Evolutionary conservation across 2,797 vertebrate genomes (phyloP).

Genomic region (Echeneis naucrates): DNA sequence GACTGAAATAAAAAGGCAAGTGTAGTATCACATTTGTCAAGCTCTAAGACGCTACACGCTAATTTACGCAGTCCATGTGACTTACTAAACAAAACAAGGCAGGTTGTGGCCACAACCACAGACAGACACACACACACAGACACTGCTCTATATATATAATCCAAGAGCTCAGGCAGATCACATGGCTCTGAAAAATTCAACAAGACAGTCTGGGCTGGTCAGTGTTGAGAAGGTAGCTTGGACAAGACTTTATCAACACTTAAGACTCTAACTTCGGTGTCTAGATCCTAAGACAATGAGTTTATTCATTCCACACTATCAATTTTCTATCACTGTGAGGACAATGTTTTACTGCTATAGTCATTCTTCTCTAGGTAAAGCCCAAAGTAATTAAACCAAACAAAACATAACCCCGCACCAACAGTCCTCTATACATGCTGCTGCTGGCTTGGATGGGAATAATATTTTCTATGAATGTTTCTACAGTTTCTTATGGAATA

Average conservation of each 20-base stretch:
- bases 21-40: constrained; percentile 41
- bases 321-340: background rate
- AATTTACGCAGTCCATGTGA: constrained; percentile 44
- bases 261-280: constrained; percentile 36
- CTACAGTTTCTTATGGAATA: background rate
- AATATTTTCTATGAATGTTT: background rate
- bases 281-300: constrained; percentile 6
- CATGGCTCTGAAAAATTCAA: constrained; percentile 84
- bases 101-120: background rate
- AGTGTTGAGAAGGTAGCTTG: constrained; percentile 32
- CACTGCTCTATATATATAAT: constrained; percentile 73
- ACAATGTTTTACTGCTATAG: background rate
- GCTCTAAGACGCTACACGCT: constrained; percentile 24
- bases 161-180: constrained; percentile 69
- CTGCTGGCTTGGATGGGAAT: background rate
- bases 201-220: constrained; percentile 63
- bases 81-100: constrained; percentile 18
- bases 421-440: background rate
- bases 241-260: constrained; percentile 58
- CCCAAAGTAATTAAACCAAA: background rate
- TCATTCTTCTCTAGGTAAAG: constrained; percentile 10
- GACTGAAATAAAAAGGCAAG: too few relatives aligned
- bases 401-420: background rate
- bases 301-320: background rate
- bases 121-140: constrained; percentile 38